Conservation (phyloP, 2,797 vertebrate genomes). For the Sebastolobus altivelis region DNA sequence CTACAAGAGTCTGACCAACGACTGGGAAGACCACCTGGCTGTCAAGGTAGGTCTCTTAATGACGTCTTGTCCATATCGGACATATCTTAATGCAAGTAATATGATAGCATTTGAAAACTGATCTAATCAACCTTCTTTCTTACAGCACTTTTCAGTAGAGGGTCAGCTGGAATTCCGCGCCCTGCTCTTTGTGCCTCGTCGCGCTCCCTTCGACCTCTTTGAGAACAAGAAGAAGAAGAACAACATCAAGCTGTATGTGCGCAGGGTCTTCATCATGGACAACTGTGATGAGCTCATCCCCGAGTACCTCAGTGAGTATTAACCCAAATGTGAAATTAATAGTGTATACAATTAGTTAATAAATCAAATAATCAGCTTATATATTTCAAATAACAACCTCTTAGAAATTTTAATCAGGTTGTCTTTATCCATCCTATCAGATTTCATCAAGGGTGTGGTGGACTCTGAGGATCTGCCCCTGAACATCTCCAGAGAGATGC, state of each 20-base stretch:
- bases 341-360: background rate
- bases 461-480: constrained; percentile 95
- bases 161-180: constrained; percentile 94
- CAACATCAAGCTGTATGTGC: constrained; percentile 94
- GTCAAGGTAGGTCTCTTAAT: constrained; percentile 84
- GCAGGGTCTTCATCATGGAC: constrained; percentile 95
- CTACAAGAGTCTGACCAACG: constrained; percentile 95
- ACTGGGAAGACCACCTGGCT: constrained; percentile 95
- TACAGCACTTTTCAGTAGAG: constrained; percentile 90
- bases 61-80: background rate
- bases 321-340: background rate
- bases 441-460: constrained; percentile 94
- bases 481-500: constrained; percentile 98
- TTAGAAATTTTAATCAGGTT: background rate
- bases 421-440: constrained; percentile 64
- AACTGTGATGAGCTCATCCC: constrained; percentile 95
- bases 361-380: background rate
- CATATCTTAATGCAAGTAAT: background rate
- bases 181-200: constrained; percentile 92
- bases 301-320: constrained; percentile 92
- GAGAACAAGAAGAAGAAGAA: constrained; percentile 97
- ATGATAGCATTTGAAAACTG: background rate
- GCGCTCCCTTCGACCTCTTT: constrained; percentile 93
- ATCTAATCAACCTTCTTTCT: background rate
- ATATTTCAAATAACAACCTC: background rate